Evolutionary conservation across 2,113 vertebrate genomes (phyloP), one percentile per base, ranked within the genome.

Genomic region (Grallaria varia): DNA sequence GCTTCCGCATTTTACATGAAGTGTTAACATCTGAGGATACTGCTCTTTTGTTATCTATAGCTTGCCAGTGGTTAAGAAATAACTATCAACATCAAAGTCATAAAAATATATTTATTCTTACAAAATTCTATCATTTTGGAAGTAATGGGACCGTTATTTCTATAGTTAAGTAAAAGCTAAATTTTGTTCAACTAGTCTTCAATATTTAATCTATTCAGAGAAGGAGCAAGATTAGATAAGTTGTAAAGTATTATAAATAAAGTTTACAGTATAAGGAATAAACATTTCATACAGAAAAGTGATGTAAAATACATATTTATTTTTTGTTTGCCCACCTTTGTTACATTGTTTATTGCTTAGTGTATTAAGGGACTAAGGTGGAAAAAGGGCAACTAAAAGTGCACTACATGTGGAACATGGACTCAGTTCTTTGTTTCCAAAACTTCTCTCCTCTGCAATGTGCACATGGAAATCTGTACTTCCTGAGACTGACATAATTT

Each of bases 21-120:
- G 93, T 95, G 88, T 71, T 96, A 94, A 62, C 92, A 96, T 94
- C 85, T 96, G 93, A 96, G 59, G 44, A 84, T 77, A 35, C 27
- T 84, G 27, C 64, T 31, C 64, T 18, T 86, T 85, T 86, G 39
- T 93, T 85, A 67, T 86, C 56, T 85, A 58, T 31, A 91, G 74
- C 33, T 87, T 21, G 2, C 44, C 40, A 87, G 27, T 76, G 12
- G 12, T 50, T 68, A 85, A 84, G n/a, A 90, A 91, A 53, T 6
- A 80, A 80, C 52, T 91, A 27, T 39, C 45, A 74, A 40, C 56
- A 85, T 90, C 33, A 30, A 69, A 91, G 30, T 73, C 90, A 66
- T 77, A 77, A 93, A 89, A 83, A 71, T 80, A 39, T 79, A 77
- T 84, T 91, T 91, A 52, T 82, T 75, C 44, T 73, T 63, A 39